Conservation (phyloP, 2,113 vertebrate genomes). For the Passerina amoena region DNA sequence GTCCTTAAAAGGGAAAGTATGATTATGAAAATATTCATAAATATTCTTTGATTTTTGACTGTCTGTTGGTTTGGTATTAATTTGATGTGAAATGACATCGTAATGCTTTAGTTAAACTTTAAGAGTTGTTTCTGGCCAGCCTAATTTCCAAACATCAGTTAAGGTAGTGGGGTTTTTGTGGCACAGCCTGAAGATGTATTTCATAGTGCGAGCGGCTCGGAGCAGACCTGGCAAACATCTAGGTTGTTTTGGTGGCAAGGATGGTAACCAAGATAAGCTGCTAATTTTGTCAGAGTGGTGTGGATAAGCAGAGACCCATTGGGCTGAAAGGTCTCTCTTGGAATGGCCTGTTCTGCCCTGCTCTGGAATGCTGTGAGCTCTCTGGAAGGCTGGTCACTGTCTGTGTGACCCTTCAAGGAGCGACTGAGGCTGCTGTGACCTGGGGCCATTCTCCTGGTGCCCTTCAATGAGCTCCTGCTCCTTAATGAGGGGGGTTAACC, state of each 20-base stretch:
- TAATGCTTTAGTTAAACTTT: neutral
- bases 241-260: neutral
- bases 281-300: neutral
- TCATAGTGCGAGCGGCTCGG: neutral
- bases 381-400: neutral
- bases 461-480: neutral
- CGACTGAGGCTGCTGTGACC: neutral
- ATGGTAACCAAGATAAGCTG: neutral
- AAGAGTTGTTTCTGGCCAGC: neutral
- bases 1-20: neutral
- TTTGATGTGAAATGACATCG: neutral
- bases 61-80: neutral
- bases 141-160: neutral
- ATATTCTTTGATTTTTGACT: neutral
- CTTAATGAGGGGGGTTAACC: neutral
- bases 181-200: neutral
- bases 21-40: neutral
- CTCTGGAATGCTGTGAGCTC: neutral
- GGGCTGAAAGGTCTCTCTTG: neutral
- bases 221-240: accelerated
- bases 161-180: neutral
- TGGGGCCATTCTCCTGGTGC: neutral
- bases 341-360: neutral
- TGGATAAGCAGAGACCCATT: neutral
- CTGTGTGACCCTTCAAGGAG: accelerated